Evolutionary conservation across 2,888 invertebrate genomes (phyloP).

Genomic region (Euplagia quadripunctaria): DNA sequence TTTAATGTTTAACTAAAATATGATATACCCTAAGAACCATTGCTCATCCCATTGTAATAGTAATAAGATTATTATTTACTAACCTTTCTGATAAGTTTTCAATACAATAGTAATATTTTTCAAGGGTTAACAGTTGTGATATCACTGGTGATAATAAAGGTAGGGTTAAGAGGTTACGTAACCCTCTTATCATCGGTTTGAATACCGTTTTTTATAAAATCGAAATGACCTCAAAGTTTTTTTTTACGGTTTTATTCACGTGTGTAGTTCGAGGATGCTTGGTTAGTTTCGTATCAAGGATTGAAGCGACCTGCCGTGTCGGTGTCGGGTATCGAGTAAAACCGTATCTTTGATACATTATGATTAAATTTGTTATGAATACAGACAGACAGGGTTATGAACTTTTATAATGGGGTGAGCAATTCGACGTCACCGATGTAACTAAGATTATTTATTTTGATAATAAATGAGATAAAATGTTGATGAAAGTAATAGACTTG

Average conservation of each 20-base stretch:
- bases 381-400: neutral
- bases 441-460: constrained; percentile 44
- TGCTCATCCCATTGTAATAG: constrained; percentile 16
- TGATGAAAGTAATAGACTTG: neutral
- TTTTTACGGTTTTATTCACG: no score
- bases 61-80: neutral
- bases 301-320: neutral
- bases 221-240: no score
- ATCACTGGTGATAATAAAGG: neutral
- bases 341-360: neutral
- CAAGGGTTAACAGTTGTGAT: neutral
- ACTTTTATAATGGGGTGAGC: constrained; percentile 15
- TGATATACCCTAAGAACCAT: neutral
- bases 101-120: neutral
- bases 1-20: constrained; percentile 11
- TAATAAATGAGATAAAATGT: constrained; percentile 22
- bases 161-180: no score
- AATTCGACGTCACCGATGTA: constrained; percentile 13
- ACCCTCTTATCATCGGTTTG: no score
- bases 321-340: neutral
- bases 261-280: no score
- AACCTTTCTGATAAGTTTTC: neutral
- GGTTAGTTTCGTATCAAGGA: neutral
- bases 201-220: no score
- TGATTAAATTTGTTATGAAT: neutral